These are phyloP conservation scores for Pyrrhura leucotis DNA, from an alignment of 2,797 vertebrate genomes.

Conservation along the genomic window DNA sequence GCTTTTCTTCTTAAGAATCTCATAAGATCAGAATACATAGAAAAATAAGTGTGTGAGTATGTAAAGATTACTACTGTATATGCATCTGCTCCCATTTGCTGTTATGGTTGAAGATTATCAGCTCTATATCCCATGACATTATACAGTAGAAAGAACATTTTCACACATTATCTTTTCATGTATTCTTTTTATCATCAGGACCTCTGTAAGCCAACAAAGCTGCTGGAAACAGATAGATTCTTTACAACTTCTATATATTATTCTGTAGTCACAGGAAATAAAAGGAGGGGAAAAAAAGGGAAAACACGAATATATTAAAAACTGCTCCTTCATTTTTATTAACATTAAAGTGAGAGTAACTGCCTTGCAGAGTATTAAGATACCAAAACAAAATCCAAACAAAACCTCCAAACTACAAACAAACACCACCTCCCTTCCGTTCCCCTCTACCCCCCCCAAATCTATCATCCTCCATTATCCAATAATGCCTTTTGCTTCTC, in stretches of 20 bases:
- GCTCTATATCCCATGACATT: background rate
- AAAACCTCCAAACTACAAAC: no score
- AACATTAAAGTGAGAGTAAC: background rate
- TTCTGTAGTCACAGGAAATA: background rate
- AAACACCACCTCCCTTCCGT: background rate
- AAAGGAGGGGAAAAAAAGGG: background rate
- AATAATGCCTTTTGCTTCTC: background rate
- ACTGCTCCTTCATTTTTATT: constrained; percentile 1
- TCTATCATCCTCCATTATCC: background rate
- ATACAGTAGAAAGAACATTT: background rate
- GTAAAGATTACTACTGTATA: background rate
- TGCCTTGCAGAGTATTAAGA: background rate
- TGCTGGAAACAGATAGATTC: constrained; percentile 17
- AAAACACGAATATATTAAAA: background rate
- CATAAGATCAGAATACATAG: background rate
- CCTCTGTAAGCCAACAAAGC: background rate
- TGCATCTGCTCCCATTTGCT: background rate
- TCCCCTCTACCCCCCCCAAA: background rate
- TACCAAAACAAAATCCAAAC: background rate
- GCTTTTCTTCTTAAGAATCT: background rate
- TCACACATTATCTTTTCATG: constrained; percentile 1
- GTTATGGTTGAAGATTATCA: background rate
- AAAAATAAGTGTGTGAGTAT: background rate
- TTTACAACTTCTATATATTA: background rate
- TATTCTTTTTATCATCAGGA: constrained; percentile 16